A percentile compares a stretch with the other conserved stretches of the same genome.
Conservation (phyloP, 2,888 invertebrate species). For the Stictocephala bisonia region DNA sequence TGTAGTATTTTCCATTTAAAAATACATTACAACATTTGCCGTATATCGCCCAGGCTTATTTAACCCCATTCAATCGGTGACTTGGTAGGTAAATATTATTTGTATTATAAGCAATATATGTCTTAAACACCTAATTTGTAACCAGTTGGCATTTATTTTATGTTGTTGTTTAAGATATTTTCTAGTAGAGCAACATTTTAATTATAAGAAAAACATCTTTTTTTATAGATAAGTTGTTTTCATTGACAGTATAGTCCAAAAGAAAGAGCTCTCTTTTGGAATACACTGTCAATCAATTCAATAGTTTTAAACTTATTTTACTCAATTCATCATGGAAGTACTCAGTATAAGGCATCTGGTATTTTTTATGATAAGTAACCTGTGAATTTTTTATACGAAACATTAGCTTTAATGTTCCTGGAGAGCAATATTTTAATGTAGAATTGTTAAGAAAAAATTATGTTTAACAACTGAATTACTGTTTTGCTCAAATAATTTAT, state of each 20-base stretch:
- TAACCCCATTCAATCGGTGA: too few species aligned
- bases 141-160: too few species aligned
- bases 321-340: background rate
- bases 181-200: background rate
- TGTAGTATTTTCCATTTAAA: too few species aligned
- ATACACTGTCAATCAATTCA: constrained; percentile 28
- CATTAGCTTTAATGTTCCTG: constrained; percentile 17
- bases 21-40: too few species aligned
- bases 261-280: constrained; percentile 45
- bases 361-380: too few species aligned
- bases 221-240: background rate
- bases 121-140: too few species aligned
- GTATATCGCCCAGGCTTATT: too few species aligned
- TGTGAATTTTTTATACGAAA: background rate
- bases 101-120: too few species aligned
- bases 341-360: background rate
- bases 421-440: background rate
- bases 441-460: too few species aligned
- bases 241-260: constrained; percentile 25
- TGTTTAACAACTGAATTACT: too few species aligned
- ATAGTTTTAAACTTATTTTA: background rate
- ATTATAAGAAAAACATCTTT: constrained; percentile 19
- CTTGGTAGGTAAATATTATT: too few species aligned
- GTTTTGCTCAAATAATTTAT: too few species aligned
- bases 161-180: background rate